These are phyloP conservation scores for Maniola jurtina DNA, from an alignment of 1,140 invertebrate species.

Conservation along the genomic window DNA sequence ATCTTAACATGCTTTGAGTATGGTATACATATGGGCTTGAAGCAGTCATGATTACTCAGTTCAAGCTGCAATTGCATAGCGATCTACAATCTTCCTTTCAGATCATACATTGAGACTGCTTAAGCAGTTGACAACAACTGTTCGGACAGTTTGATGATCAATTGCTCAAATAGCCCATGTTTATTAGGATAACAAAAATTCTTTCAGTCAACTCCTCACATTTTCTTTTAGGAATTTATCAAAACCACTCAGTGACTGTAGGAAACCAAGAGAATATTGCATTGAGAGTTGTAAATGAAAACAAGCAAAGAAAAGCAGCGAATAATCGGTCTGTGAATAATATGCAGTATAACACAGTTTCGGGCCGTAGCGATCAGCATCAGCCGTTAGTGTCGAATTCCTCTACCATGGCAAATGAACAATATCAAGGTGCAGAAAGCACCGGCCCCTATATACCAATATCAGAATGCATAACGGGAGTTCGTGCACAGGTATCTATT, in stretches of 20 bases:
- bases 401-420: conserved; percentile 21
- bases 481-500: conserved; percentile 61
- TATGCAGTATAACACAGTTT: background rate
- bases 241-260: conserved; percentile 21
- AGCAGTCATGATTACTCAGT: too few relatives aligned
- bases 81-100: too few relatives aligned
- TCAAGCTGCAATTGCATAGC: too few relatives aligned
- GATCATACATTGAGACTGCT: too few relatives aligned
- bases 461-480: conserved; percentile 94
- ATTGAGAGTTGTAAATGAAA: background rate
- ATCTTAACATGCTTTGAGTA: too few relatives aligned
- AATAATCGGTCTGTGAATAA: background rate
- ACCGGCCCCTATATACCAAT: conserved; percentile 89
- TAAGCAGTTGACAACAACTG: too few relatives aligned
- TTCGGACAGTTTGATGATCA: too few relatives aligned
- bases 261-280: conserved; percentile 4
- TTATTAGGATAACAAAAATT: too few relatives aligned
- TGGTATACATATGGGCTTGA: too few relatives aligned
- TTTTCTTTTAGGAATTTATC: conserved; percentile 22
- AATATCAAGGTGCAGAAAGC: conserved; percentile 40
- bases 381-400: background rate
- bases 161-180: too few relatives aligned
- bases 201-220: background rate
- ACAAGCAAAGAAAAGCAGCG: background rate
- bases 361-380: background rate